These are phyloP conservation scores for Pomacea maculata DNA, from an alignment of 1,140 invertebrate species.

Conservation along the genomic window DNA sequence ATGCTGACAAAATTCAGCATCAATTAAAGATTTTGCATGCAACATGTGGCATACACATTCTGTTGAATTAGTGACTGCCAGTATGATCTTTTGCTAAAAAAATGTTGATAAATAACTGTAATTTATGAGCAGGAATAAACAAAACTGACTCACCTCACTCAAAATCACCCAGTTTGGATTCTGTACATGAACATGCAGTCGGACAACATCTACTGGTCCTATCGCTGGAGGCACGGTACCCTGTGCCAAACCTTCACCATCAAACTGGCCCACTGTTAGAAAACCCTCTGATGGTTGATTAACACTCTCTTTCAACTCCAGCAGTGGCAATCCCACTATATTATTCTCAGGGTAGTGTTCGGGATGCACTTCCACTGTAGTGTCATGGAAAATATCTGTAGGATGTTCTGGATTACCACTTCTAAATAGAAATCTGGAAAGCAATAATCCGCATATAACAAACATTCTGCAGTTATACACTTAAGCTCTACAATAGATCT, in stretches of 20 bases:
- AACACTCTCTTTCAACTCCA: slow-evolving; percentile 13
- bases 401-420: slow-evolving; percentile 93
- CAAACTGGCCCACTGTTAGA: slow-evolving; percentile 39
- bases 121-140: no score
- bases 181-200: slow-evolving; percentile 39
- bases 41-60: no score
- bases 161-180: slow-evolving; percentile 56
- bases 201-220: slow-evolving; percentile 37
- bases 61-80: no score
- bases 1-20: no score
- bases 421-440: slow-evolving; percentile 82
- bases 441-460: not conserved
- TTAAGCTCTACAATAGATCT: not conserved
- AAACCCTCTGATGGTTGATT: slow-evolving; percentile 36
- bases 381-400: slow-evolving; percentile 89
- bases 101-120: no score
- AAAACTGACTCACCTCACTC: slow-evolving; percentile 50
- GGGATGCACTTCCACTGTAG: slow-evolving; percentile 84
- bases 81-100: no score
- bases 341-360: slow-evolving; percentile 26
- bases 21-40: no score
- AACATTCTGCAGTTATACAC: slow-evolving; percentile 2
- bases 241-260: slow-evolving; percentile 45
- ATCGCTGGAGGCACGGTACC: slow-evolving; percentile 32
- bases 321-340: slow-evolving; percentile 2